Base-by-base conservation (phyloP, 2,888 invertebrate genomes). In the Drosophila quinaria region DNA sequence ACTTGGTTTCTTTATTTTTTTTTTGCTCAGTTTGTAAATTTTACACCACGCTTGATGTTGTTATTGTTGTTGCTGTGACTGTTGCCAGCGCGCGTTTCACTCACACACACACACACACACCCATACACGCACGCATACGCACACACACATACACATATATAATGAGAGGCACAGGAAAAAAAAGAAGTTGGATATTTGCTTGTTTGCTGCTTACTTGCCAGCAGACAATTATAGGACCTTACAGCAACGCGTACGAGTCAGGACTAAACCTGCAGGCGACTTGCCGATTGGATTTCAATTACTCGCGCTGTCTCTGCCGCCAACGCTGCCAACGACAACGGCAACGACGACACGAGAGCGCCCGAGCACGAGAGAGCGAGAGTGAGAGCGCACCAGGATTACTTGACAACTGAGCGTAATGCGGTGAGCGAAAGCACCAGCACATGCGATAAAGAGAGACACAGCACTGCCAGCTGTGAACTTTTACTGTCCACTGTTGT, bases 201-300 rank as follows among this genome's bases (percentile, higher is more conserved):
- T 41, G 22, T 17, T 22, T 39, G 56, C 68, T 71, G 70, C 87
- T 70, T 79, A 87, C 79, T 71, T 69, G 64, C 50, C 37, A 41
- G 71, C 63, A 68, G 60, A 22, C 69, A 52, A 60, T 51, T 69
- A 17, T 15, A 81, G 77, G 78, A 91, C 91, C 81, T 83, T 80
- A 73, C 78, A 72, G 75, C 63, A 80, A 73, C 81, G 83, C 88
- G 87, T 86, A 65, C 81, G 75, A 89, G 75, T 73, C 75, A 86
- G 90, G 81, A 89, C 88, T 89, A 75, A 82, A 75, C 58, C 65
- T 59, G 41, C 66, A 68, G 51, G 62, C 71, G 58, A 77, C 49
- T 72, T 56, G 51, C 49, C 65, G 72, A 71, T 74, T 71, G 42
- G 35, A 60, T 75, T 78, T 63, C 56, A 46, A 68, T 58, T 68